Base-by-base conservation (phyloP, 1,140 invertebrate genomes). In the Sitophilus oryzae region DNA sequence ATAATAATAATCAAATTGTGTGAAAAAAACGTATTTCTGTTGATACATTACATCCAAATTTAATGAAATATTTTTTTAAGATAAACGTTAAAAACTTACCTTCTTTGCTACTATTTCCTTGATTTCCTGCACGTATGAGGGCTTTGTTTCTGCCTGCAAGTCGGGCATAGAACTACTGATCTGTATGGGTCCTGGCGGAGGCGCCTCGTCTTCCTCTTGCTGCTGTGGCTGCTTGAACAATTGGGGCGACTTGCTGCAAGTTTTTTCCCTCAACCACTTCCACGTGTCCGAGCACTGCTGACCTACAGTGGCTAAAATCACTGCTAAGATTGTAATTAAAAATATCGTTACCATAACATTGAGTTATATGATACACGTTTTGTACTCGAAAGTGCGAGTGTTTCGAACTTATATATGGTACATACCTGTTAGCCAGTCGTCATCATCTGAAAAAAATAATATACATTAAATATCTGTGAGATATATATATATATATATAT, bases 151-250 rank as follows among this genome's bases (percentile, higher is more conserved):
- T 51, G 85, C 82, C 0, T 85, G 82, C 4, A 87, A 72, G 61
- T 88, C 84, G 0, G 85, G 85, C 6, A 88, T 69, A 0, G 84
- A 86, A 67, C 85, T 83, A 60, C 82, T 85, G 63, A 88, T 88
- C 9, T 82, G 76, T 47, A 86, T 84, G 0, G 82, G 79, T 4
- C 82, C 77, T 61, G 84, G 82, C 0, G 80, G 79, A 8, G 77
- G 62, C 0, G 73, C 72, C 41, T 79, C 77, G 21, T 75, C 77
- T 59, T 81, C 77, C 22, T 77, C 76, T 34, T 77, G 77, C 34
- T 81, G 75, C 0, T 18, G 3, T 5, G 3, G 11, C 9, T 15
- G 40, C 10, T 19, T 5, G 15, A 19, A 11, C 21, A 22, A 20
- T 14, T 46, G 22, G 11, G 74, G 74, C 15, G 76, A 74, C 41